Percentiles rank a stretch among this genome's conserved stretches.
Conservation (phyloP, 2,113 vertebrate genomes). For the Tupaia tana region DNA sequence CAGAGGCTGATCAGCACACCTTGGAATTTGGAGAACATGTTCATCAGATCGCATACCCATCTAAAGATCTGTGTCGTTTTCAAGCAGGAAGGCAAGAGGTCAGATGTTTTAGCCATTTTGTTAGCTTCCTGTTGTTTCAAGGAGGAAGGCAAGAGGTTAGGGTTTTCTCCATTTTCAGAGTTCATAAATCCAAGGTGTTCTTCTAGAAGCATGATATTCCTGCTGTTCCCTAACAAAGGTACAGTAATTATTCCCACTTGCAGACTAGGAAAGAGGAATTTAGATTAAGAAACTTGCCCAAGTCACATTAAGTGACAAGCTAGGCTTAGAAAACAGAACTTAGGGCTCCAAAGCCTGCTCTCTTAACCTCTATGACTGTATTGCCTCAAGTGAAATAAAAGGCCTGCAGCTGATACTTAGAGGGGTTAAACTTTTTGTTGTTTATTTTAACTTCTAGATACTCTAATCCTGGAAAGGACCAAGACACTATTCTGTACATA, state of each 20-base stretch:
- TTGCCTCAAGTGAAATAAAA: background rate
- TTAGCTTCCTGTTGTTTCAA: no score
- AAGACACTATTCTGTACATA: background rate
- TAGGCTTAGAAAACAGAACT: background rate
- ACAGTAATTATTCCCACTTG: background rate
- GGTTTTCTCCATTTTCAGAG: no score
- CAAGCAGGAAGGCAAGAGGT: no score
- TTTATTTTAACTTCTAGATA: slow-evolving; percentile 13
- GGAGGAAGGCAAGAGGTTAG: no score
- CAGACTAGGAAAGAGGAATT: background rate
- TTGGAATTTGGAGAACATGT: no score
- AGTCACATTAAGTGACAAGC: background rate
- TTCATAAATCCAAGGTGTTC: no score
- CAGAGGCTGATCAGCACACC: no score
- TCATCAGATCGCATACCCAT: no score
- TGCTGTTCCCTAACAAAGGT: no score
- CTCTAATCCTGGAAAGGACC: background rate
- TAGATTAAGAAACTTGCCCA: background rate
- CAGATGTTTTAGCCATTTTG: no score
- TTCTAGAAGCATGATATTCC: no score
- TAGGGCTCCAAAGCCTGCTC: background rate
- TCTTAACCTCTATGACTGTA: background rate
- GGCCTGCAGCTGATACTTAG: background rate
- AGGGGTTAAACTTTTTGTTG: background rate
- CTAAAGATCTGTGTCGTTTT: no score